Base-by-base conservation (phyloP, 1,140 invertebrate genomes). In the Globodera rostochiensis region DNA sequence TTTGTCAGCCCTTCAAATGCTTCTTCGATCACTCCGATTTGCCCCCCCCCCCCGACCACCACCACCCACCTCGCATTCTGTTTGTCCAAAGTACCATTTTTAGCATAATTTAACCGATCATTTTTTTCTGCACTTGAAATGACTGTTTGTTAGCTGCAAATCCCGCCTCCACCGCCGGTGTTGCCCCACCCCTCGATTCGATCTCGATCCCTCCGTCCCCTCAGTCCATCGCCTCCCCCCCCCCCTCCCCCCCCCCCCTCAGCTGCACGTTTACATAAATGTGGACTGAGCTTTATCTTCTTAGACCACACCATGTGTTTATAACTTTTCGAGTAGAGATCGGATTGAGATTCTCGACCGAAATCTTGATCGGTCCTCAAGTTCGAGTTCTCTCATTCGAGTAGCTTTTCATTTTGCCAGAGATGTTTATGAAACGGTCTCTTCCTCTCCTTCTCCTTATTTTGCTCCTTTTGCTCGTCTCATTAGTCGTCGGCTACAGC, bases 381-480 rank as follows among this genome's bases (percentile, higher is more conserved):
- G 36, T 36, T 36, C 36, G 2, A 36, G 36, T 1, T 36, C 60
- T 21, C 13, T 2, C 2, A 13, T 66, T 15, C 1, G 13, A 66
- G 60, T 66, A 21, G 60, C 13, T 15, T 78, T 46, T 19, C 11
- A 36, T 15, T 64, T 25, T 78, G 21, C 21, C 21, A n/a, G 46
- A 66, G 45, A 78, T 45, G 46, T 70, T 45, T 45, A 13, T n/a
- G 25, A 69, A 78, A n/a, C 64, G 6, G 50, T 64, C 15, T 15
- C 53, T 53, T 6, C 15, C 53, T 64, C 19, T 19, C 13, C 57
- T 21, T 2, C 57, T 76, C 45, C 53, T 76, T 19, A 6, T 79
- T 50, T 81, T 25, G 70, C n/a, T 64, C 25, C 57, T 70, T 25
- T 15, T 64, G 57, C 67, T 64, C 19, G 45, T 80, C 19, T 67